Evolutionary conservation across 2,888 invertebrate species (phyloP).

Genomic region (Dryobotodes eremita): DNA sequence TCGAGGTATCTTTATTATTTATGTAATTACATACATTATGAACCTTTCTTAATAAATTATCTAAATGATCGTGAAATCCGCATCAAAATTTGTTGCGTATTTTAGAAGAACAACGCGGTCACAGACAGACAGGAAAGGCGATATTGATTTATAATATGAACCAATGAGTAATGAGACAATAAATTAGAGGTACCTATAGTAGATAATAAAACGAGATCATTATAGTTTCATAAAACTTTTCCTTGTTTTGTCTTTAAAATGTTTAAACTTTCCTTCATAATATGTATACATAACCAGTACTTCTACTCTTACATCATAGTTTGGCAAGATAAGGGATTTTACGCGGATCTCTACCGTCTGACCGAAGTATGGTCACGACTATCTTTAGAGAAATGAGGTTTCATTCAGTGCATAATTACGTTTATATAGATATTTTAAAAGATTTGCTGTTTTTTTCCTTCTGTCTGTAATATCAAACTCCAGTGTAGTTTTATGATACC

Average conservation of each 20-base stretch:
- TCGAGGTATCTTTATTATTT: too few relatives aligned
- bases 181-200: not conserved
- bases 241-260: constrained; percentile 23
- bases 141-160: too few relatives aligned
- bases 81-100: too few relatives aligned
- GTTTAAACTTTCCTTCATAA: constrained; percentile 23
- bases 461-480: too few relatives aligned
- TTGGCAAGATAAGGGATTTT: constrained; percentile 14
- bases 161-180: not conserved
- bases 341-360: constrained; percentile 18
- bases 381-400: not conserved
- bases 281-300: constrained; percentile 28
- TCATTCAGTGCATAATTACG: not conserved
- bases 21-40: too few relatives aligned
- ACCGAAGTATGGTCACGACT: not conserved
- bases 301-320: constrained; percentile 29
- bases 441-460: too few relatives aligned
- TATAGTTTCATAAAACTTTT: constrained; percentile 6
- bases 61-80: too few relatives aligned
- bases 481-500: too few relatives aligned
- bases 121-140: too few relatives aligned
- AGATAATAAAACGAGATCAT: not conserved
- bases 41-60: too few relatives aligned
- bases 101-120: too few relatives aligned
- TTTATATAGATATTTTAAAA: too few relatives aligned